Evolutionary conservation across 2,888 invertebrate genomes (phyloP).

Genomic region (Mimas tiliae): DNA sequence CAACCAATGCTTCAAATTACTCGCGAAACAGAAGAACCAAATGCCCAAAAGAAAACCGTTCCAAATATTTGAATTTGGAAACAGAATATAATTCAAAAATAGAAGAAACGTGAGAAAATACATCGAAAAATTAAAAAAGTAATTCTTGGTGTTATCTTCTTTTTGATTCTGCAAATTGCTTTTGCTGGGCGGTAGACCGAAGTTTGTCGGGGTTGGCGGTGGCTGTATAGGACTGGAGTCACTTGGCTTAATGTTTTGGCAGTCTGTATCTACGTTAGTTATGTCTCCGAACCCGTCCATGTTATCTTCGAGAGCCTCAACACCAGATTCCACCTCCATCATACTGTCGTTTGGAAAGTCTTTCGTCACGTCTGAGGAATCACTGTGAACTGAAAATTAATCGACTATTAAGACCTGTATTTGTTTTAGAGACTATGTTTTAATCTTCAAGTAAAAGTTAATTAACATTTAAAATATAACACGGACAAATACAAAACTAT

Average conservation of each 20-base stretch:
- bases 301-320: constrained; percentile 80
- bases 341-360: constrained; percentile 59
- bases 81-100: constrained; percentile 62
- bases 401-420: not conserved
- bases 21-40: constrained; percentile 67
- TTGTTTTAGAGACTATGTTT: not conserved
- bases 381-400: constrained; percentile 55
- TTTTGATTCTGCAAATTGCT: constrained; percentile 48
- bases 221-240: constrained; percentile 43
- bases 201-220: constrained; percentile 48
- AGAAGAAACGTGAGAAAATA: constrained; percentile 70
- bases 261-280: constrained; percentile 46
- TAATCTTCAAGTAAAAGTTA: no score
- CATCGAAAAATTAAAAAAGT: constrained; percentile 67
- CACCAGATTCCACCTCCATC: constrained; percentile 79
- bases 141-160: constrained; percentile 47
- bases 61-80: constrained; percentile 71
- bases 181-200: constrained; percentile 65
- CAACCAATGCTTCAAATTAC: constrained; percentile 67
- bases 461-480: no score
- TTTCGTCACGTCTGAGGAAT: constrained; percentile 56
- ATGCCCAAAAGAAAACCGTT: constrained; percentile 78
- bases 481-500: no score
- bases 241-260: constrained; percentile 40
- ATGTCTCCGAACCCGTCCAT: constrained; percentile 66